Conservation (phyloP, 92 coral and sea anemone genomes). For the Palythoa caribaeorum region DNA sequence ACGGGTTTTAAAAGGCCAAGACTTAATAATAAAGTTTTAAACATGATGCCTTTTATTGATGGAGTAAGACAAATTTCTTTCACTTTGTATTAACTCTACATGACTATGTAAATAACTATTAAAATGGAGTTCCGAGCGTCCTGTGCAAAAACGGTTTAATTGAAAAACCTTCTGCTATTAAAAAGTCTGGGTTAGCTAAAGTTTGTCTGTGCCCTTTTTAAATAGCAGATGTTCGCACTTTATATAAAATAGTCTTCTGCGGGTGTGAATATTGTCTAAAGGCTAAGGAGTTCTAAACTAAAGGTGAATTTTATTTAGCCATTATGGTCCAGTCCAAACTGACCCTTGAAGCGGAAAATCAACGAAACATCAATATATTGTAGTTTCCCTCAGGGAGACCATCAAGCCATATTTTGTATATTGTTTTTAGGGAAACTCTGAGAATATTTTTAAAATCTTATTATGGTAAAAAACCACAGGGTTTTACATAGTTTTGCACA, state of each 20-base stretch:
- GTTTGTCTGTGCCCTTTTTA: neutral
- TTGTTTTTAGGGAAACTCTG: conserved; percentile 8
- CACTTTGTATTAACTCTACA: neutral
- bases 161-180: neutral
- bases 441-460: neutral
- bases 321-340: neutral
- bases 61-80: neutral
- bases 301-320: too few relatives aligned
- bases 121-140: neutral
- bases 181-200: neutral
- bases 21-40: neutral
- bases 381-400: neutral
- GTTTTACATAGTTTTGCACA: neutral
- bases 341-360: conserved; percentile 8
- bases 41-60: too few relatives aligned
- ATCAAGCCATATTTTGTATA: conserved; percentile 9
- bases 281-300: neutral
- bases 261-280: neutral
- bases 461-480: neutral
- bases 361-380: conserved; percentile 1
- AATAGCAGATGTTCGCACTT: neutral
- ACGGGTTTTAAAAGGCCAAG: neutral
- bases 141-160: neutral
- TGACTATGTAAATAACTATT: neutral
- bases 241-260: neutral